Percentiles rank a stretch among this genome's conserved stretches.
Evolutionary conservation across 2,888 invertebrate genomes (phyloP).

Genomic region (Syritta pipiens): DNA sequence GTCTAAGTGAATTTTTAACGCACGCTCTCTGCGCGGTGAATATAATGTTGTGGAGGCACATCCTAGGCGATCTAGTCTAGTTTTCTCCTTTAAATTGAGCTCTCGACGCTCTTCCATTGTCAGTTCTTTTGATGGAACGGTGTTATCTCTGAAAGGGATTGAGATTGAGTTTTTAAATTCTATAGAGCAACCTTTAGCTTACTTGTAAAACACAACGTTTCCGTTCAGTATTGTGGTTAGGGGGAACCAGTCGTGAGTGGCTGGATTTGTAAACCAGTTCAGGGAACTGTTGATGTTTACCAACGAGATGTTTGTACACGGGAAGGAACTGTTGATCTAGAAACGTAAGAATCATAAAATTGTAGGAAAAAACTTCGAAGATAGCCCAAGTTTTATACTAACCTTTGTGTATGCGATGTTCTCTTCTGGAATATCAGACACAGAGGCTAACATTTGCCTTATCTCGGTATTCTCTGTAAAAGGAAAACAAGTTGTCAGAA

Average conservation of each 20-base stretch:
- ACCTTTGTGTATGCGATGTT: slow-evolving; percentile 83
- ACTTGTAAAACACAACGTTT: slow-evolving; percentile 85
- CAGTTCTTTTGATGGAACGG: slow-evolving; percentile 82
- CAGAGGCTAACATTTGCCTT: slow-evolving; percentile 79
- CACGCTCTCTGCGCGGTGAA: slow-evolving; percentile 85
- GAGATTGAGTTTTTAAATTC: slow-evolving; percentile 19
- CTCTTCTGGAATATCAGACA: slow-evolving; percentile 83
- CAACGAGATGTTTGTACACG: slow-evolving; percentile 83
- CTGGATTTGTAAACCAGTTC: slow-evolving; percentile 82
- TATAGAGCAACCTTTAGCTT: slow-evolving; percentile 48
- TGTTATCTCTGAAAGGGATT: slow-evolving; percentile 83
- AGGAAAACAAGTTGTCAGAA: background rate
- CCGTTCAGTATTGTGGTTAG: slow-evolving; percentile 83
- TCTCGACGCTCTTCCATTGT: slow-evolving; percentile 83
- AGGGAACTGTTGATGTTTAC: slow-evolving; percentile 82
- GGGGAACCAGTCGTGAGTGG: slow-evolving; percentile 81
- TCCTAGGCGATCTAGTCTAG: slow-evolving; percentile 79
- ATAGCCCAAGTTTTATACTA: slow-evolving; percentile 7
- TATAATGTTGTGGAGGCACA: slow-evolving; percentile 79
- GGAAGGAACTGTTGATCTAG: slow-evolving; percentile 80
- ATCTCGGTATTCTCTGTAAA: slow-evolving; percentile 80
- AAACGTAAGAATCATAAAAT: background rate
- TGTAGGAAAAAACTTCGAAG: background rate
- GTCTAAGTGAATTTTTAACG: slow-evolving; percentile 87
- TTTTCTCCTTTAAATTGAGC: slow-evolving; percentile 82